Percentiles rank a stretch among this genome's conserved stretches.
phyloP scores from a whole-genome alignment of 2,113 vertebrate genomes.

The Plecturocebus donacophilus region DNA sequence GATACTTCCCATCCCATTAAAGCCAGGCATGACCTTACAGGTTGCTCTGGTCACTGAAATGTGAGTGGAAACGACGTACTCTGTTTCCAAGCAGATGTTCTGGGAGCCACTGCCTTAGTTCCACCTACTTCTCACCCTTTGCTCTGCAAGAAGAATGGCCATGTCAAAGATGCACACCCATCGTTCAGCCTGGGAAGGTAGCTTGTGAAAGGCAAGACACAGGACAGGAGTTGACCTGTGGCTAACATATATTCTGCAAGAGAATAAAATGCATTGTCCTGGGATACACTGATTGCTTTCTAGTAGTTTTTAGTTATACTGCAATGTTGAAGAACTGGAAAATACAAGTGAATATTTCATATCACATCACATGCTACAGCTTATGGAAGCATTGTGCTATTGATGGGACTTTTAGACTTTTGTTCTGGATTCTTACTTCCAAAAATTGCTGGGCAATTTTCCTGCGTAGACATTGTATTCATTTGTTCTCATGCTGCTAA shows the following conservation, averaged over 20 bases:
- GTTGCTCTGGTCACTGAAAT: not conserved
- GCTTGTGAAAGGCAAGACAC: not conserved
- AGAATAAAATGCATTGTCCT: not conserved
- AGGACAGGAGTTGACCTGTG: not conserved
- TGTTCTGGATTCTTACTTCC: not conserved
- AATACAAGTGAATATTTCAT: not conserved
- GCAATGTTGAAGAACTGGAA: not conserved
- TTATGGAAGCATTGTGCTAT: not conserved
- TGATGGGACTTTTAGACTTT: not conserved
- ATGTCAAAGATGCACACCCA: not conserved
- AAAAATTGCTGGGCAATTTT: not conserved
- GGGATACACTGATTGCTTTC: not conserved
- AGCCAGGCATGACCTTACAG: not conserved
- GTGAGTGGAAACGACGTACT: not conserved
- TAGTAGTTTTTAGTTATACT: not conserved
- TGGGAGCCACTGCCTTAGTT: not conserved
- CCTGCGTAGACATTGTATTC: not conserved
- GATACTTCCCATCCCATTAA: not conserved
- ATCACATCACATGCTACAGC: not conserved
- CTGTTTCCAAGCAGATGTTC: not conserved
- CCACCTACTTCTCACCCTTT: not conserved
- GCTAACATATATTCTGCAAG: not conserved
- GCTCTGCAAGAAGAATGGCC: not conserved
- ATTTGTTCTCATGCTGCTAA: too few species aligned
- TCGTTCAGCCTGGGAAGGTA: not conserved